A percentile compares a stretch with the other conserved stretches of the same genome.
phyloP scores from a whole-genome alignment of 1,140 invertebrate genomes.

The Micrasema minimum region DNA sequence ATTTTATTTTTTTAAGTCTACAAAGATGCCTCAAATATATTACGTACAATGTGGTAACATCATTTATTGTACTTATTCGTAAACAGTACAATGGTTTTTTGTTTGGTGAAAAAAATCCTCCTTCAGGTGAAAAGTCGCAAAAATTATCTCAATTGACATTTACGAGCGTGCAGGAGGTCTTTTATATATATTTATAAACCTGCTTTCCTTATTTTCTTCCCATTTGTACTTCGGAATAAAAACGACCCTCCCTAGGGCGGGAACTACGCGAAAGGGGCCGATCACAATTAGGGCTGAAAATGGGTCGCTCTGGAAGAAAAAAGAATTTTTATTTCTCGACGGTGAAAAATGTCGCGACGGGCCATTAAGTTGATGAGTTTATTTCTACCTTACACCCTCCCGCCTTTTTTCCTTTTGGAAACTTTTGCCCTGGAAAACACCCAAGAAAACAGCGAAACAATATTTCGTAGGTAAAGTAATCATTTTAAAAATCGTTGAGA shows the following conservation, averaged over 20 bases:
- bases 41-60: too few species aligned
- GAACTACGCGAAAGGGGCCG: slow-evolving; percentile 39
- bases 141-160: slow-evolving; percentile 10
- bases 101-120: neutral
- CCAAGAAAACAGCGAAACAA: too few species aligned
- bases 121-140: neutral
- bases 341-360: slow-evolving; percentile 49
- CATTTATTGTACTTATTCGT: too few species aligned
- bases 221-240: slow-evolving; percentile 30
- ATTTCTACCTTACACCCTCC: slow-evolving; percentile 43
- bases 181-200: neutral
- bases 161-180: neutral
- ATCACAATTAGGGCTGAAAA: slow-evolving; percentile 48
- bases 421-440: neutral
- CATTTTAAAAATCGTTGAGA: too few species aligned
- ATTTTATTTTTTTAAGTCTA: too few species aligned
- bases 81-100: too few species aligned
- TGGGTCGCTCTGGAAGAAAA: slow-evolving; percentile 33
- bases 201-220: slow-evolving; percentile 14
- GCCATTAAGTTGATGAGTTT: slow-evolving; percentile 53
- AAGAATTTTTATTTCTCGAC: slow-evolving; percentile 50
- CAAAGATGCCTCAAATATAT: too few species aligned
- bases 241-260: slow-evolving; percentile 1
- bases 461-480: too few species aligned
- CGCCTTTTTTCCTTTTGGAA: neutral